Evolutionary conservation across 2,888 invertebrate genomes (phyloP), one percentile per base, ranked within the genome.

Genomic region (Villa cingulata): DNA sequence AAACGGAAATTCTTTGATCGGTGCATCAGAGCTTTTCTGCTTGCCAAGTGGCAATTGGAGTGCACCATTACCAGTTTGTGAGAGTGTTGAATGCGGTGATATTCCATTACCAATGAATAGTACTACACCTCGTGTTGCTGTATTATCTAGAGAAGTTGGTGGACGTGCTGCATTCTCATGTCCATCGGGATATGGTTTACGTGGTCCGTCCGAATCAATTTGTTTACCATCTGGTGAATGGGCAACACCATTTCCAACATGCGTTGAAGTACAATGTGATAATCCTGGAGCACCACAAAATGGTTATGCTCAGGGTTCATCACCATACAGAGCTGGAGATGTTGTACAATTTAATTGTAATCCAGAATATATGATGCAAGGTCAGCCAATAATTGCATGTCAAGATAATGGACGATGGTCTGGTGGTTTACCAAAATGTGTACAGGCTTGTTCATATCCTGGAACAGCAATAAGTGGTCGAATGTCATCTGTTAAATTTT

Each of bases 1-100:
- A 15, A 85, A 86, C 58, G 87, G 87, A 3, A 86, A 86, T 62
- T 80, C 84, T 1, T 70, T 89, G 38, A 81, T 87, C 46, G 89
- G 89, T 5, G 75, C 84, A 3, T 76, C 80, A 4, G 78, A 81
- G 58, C 74, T 87, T 27, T 65, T 72, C 41, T 89, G 89, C 64
- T 69, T 85, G n/a, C 84, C 88, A 0, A 86, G 86, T 18, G 87
- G 87, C 23, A 86, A 86, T 64, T 89, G 89, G 89, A 86, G 85
- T 57, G 78, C 83, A 1, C 83, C 84, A 3, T 71, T 86, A 51
- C 88, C 88, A 9, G 80, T 84, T 40, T 88, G 88, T 64, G 85
- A 86, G 68, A 86, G 86, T 81, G 81, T 86, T 44, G 86, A 86
- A 68, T 86, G 87, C 62, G 86, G 86, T 14, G 86, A 86, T 58